Conservation (phyloP, 2,113 vertebrate species). For the Neofelis nebulosa region DNA sequence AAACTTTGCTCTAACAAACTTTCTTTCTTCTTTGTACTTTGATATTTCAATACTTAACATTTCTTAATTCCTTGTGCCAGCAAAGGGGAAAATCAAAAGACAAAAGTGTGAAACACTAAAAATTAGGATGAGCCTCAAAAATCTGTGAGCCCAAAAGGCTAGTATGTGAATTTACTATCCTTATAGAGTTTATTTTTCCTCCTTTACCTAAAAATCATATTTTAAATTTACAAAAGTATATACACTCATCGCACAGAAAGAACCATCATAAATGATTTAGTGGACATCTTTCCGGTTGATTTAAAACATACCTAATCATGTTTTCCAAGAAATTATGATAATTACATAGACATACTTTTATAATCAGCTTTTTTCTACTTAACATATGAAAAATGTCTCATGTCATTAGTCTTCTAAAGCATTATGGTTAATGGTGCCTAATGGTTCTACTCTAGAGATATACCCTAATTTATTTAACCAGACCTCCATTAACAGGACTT, state of each 20-base stretch:
- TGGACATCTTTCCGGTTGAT: not conserved
- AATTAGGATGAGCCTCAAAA: not conserved
- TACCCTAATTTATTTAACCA: slow-evolving; percentile 8
- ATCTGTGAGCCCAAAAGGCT: not conserved
- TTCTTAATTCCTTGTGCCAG: not conserved
- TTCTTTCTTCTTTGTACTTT: not conserved
- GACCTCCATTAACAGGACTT: not conserved
- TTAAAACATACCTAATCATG: slow-evolving; percentile 26
- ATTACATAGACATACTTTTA: slow-evolving; percentile 22
- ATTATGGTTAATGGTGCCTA: not conserved
- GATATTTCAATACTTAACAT: not conserved
- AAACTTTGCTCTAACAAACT: not conserved
- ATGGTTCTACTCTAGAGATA: not conserved
- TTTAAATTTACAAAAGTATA: slow-evolving; percentile 49
- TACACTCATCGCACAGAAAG: not conserved
- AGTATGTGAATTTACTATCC: not conserved
- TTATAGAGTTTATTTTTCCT: not conserved
- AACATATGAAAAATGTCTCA: not conserved
- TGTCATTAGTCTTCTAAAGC: slow-evolving; percentile 16
- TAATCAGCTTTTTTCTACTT: not conserved
- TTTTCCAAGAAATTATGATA: slow-evolving; percentile 19
- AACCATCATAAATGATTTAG: not conserved
- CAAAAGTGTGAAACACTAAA: slow-evolving; percentile 15
- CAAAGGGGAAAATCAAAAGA: slow-evolving; percentile 30
- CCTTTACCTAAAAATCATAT: slow-evolving; percentile 14